A percentile compares a stretch with the other conserved stretches of the same genome.
Conservation (phyloP, 2,113 vertebrate species). For the Oriolus oriolus region DNA sequence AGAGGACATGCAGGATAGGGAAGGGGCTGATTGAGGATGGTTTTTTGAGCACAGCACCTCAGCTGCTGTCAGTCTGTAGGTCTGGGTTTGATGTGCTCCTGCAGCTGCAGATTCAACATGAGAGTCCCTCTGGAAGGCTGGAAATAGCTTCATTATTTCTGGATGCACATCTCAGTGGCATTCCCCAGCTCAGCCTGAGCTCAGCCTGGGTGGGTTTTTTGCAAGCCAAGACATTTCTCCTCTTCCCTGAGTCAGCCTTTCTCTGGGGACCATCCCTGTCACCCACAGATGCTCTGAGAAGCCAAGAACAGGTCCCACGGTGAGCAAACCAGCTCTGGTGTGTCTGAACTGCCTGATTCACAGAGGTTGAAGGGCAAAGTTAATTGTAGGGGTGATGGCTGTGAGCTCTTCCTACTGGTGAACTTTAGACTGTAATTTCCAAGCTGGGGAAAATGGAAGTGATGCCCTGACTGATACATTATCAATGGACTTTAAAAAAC, state of each 20-base stretch:
- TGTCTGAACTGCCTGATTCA: not conserved
- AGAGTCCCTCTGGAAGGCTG: not conserved
- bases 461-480: not conserved
- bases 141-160: not conserved
- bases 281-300: not conserved
- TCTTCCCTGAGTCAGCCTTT: not conserved
- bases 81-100: not conserved
- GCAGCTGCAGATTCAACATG: not conserved
- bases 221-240: not conserved
- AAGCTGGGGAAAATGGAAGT: not conserved
- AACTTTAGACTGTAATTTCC: not conserved
- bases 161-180: not conserved
- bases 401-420: not conserved
- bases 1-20: fast-evolving
- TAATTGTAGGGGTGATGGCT: not conserved
- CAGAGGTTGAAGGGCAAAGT: not conserved
- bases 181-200: not conserved
- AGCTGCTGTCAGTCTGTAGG: not conserved
- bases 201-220: not conserved
- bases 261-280: not conserved
- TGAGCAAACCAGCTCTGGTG: not conserved
- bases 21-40: not conserved
- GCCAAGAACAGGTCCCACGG: fast-evolving
- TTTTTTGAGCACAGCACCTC: not conserved
- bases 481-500: too few species aligned